Conservation (phyloP, 2,888 invertebrate genomes). For the Oligia latruncula region DNA sequence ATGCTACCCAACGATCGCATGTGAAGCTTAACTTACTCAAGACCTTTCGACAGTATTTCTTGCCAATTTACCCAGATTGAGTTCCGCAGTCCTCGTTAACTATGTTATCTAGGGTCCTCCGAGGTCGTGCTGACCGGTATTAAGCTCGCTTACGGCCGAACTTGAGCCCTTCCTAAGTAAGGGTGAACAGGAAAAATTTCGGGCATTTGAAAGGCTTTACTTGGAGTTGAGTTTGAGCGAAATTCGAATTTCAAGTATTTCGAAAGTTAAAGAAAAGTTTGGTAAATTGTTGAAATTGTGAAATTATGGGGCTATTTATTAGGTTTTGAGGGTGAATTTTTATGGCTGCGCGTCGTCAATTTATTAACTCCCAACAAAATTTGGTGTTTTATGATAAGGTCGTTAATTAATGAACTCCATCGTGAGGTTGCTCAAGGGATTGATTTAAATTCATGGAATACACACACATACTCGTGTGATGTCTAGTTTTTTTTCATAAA, state of each 20-base stretch:
- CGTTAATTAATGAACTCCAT: neutral
- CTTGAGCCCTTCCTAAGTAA: conserved; percentile 28
- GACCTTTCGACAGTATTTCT: conserved; percentile 26
- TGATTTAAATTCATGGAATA: neutral
- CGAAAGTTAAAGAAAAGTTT: conserved; percentile 31
- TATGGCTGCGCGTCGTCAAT: neutral
- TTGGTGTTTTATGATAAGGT: neutral
- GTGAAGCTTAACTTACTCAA: conserved; percentile 35
- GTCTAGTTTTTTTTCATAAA: neutral
- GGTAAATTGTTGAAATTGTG: conserved; percentile 37
- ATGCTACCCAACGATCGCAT: conserved; percentile 29
- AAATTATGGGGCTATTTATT: conserved; percentile 20
- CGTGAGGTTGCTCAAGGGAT: neutral
- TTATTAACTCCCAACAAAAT: conserved; percentile 1
- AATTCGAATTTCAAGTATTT: conserved; percentile 37
- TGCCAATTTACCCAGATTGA: conserved; percentile 49
- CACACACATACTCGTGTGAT: too few species aligned
- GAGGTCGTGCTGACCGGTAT: conserved; percentile 37
- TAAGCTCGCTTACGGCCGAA: conserved; percentile 16
- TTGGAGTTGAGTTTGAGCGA: conserved; percentile 14
- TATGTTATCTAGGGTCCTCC: conserved; percentile 38
- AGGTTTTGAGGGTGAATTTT: conserved; percentile 10
- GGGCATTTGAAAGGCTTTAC: conserved; percentile 10
- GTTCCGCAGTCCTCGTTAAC: conserved; percentile 29
- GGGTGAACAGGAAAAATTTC: conserved; percentile 25